A percentile compares a stretch with the other conserved stretches of the same genome.
These are phyloP conservation scores for Sciurus carolinensis DNA, from an alignment of 2,797 vertebrate genomes.

Conservation along the genomic window DNA sequence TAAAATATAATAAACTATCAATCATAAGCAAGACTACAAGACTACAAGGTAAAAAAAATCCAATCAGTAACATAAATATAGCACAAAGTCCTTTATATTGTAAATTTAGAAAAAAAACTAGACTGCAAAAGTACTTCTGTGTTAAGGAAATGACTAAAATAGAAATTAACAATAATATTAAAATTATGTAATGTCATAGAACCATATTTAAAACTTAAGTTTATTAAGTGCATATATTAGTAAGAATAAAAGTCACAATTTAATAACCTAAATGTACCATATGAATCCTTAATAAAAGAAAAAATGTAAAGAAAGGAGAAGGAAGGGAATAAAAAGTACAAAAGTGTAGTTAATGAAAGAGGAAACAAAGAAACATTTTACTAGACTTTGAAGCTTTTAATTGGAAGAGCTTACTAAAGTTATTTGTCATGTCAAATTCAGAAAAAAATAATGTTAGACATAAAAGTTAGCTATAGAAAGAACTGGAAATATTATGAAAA, in stretches of 20 bases:
- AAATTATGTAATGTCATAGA: neutral
- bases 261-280: neutral
- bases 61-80: neutral
- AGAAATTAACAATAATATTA: neutral
- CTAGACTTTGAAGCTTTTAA: neutral
- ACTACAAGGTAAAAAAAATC: neutral
- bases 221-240: neutral
- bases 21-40: neutral
- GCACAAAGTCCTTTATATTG: neutral
- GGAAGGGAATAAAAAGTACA: neutral
- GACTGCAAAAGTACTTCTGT: neutral
- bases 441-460: neutral
- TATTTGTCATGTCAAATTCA: neutral
- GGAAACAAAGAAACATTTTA: neutral
- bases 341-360: neutral
- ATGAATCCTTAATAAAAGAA: neutral
- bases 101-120: neutral
- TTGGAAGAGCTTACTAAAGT: neutral
- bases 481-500: conserved; percentile 6
- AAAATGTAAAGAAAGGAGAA: neutral
- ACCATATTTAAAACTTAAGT: neutral
- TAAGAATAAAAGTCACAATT: neutral
- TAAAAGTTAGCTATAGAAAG: neutral
- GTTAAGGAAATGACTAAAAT: neutral
- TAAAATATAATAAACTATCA: neutral